Evolutionary conservation across 1,140 invertebrate species (phyloP).

Genomic region (Pseudachorutes palmiensis): DNA sequence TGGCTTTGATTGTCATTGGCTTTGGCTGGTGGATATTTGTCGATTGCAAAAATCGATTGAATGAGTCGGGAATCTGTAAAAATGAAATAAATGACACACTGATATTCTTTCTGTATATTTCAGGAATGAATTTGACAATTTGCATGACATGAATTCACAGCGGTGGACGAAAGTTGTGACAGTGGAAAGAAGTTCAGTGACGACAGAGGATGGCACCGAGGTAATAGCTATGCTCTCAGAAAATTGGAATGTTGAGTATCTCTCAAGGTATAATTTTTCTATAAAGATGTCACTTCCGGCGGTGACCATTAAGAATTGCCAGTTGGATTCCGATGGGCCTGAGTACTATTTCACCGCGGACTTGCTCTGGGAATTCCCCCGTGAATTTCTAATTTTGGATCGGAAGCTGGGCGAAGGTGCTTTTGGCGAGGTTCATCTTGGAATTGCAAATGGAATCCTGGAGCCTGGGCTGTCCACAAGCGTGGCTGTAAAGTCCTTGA

Average conservation of each 20-base stretch:
- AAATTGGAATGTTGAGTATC: neutral
- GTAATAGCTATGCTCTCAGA: conserved; percentile 42
- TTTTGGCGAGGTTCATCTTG: conserved; percentile 87
- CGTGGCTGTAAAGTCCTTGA: conserved; percentile 98
- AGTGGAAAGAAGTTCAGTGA: conserved; percentile 54
- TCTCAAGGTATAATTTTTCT: neutral
- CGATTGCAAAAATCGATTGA: neutral
- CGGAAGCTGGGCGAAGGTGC: conserved; percentile 85
- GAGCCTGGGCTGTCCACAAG: conserved; percentile 60
- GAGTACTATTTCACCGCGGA: conserved; percentile 92
- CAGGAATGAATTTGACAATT: neutral
- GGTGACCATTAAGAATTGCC: conserved; percentile 83
- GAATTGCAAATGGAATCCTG: conserved; percentile 62
- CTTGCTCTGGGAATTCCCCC: conserved; percentile 79
- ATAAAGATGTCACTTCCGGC: conserved; percentile 48
- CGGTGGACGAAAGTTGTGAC: conserved; percentile 77
- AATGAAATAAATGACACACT: neutral
- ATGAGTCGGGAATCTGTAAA: conserved; percentile 4
- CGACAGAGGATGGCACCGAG: conserved; percentile 41
- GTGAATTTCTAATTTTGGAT: conserved; percentile 65
- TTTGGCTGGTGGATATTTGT: neutral
- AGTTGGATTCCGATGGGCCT: conserved; percentile 69
- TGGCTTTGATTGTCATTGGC: neutral
- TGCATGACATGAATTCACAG: conserved; percentile 52
- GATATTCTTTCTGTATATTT: neutral